Conservation (phyloP, 1,140 invertebrate genomes). For the Dryas iulia region DNA sequence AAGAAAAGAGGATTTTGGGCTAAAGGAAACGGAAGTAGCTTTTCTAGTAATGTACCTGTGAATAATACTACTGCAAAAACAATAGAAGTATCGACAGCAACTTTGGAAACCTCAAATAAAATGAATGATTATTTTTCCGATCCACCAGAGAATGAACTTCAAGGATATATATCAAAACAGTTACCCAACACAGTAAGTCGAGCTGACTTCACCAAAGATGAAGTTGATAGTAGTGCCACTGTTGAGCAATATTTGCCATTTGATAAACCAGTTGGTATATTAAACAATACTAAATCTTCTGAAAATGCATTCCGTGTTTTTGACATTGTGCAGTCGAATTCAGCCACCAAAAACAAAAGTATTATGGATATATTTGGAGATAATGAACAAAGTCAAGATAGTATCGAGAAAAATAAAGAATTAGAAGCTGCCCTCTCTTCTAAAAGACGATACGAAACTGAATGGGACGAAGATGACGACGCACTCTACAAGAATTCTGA, state of each 20-base stretch:
- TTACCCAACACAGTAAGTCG: slow-evolving; percentile 9
- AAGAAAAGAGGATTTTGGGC: slow-evolving; percentile 71
- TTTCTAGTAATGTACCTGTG: slow-evolving; percentile 15
- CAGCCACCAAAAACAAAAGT: slow-evolving; percentile 58
- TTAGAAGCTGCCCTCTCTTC: slow-evolving; percentile 49
- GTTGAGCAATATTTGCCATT: slow-evolving; percentile 46
- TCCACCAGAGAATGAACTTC: background rate
- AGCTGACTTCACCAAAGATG: slow-evolving; percentile 50
- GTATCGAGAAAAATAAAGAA: slow-evolving; percentile 47
- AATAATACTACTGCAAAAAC: slow-evolving; percentile 6
- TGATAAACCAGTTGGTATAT: slow-evolving; percentile 39
- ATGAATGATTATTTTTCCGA: slow-evolving; percentile 24
- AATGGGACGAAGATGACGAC: slow-evolving; percentile 77
- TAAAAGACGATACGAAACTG: slow-evolving; percentile 53
- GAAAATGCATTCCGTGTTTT: slow-evolving; percentile 57
- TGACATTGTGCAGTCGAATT: slow-evolving; percentile 60
- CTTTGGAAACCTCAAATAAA: slow-evolving; percentile 2
- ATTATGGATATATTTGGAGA: slow-evolving; percentile 71
- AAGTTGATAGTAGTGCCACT: slow-evolving; percentile 41
- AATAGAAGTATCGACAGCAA: background rate
- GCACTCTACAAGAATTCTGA: slow-evolving; percentile 69
- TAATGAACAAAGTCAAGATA: slow-evolving; percentile 38
- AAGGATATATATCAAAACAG: slow-evolving; percentile 33
- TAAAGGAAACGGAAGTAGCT: slow-evolving; percentile 57
- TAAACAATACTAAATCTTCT: slow-evolving; percentile 20